phyloP scores from a whole-genome alignment of 2,113 vertebrate genomes.

The Pterocles burchelli region DNA sequence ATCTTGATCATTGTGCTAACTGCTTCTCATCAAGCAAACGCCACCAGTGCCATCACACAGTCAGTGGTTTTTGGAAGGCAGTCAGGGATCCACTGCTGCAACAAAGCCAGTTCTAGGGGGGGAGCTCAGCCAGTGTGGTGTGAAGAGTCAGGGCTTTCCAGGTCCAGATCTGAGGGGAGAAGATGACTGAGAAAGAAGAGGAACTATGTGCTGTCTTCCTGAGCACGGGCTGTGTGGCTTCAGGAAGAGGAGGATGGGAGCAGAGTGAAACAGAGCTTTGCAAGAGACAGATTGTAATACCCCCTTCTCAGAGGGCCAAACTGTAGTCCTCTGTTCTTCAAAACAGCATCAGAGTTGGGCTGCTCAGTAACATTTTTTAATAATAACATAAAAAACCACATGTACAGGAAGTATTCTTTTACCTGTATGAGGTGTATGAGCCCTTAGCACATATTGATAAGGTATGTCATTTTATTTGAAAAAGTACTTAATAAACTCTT shows the following conservation, averaged over 20 bases:
- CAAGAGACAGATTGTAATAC: neutral
- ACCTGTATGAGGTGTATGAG: neutral
- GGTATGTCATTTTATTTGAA: neutral
- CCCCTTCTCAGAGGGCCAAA: neutral
- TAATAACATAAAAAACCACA: neutral
- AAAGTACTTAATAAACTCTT: neutral
- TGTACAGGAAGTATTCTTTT: neutral
- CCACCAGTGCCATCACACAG: neutral
- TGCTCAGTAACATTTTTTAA: neutral
- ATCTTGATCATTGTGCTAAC: neutral
- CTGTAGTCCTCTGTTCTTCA: neutral
- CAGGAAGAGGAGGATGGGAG: neutral
- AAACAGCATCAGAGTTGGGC: neutral
- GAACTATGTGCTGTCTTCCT: neutral
- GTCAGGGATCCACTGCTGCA: neutral
- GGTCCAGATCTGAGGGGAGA: neutral
- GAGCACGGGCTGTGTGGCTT: neutral
- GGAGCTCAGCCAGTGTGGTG: neutral
- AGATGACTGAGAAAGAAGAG: neutral
- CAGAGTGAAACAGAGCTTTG: neutral
- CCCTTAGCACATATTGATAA: neutral
- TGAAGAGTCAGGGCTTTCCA: neutral
- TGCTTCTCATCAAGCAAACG: neutral
- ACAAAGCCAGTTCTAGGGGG: rapidly evolving
- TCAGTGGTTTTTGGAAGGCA: neutral